phyloP scores from a whole-genome alignment of 2,113 vertebrate genomes.

The Myocastor coypus region DNA sequence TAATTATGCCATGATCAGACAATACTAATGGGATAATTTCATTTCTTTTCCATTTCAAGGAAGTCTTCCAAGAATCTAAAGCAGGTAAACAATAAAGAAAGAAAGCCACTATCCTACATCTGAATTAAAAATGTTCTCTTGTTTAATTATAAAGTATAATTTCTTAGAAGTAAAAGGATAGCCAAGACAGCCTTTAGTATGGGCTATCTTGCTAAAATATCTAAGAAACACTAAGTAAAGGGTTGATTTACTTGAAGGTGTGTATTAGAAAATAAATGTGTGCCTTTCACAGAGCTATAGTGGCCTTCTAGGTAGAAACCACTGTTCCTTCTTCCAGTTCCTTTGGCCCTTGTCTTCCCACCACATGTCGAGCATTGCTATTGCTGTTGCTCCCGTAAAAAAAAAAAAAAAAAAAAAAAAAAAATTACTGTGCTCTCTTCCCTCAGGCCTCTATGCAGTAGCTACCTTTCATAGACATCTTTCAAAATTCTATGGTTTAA shows the following conservation, averaged over 20 bases:
- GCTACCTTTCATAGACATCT: neutral
- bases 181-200: neutral
- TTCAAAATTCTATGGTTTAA: neutral
- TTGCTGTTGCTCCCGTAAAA: neutral
- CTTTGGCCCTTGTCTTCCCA: neutral
- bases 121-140: conserved; percentile 30
- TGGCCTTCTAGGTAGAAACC: neutral
- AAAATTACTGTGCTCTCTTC: neutral
- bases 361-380: neutral
- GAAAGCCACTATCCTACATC: neutral
- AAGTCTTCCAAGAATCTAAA: neutral
- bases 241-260: neutral
- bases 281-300: neutral
- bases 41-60: too few species aligned
- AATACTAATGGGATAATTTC: too few species aligned
- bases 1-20: too few species aligned
- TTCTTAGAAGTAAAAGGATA: neutral
- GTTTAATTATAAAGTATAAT: neutral
- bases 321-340: neutral
- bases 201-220: neutral
- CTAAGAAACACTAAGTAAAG: neutral
- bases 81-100: too few species aligned
- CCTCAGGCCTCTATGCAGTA: neutral
- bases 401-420: too few species aligned
- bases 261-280: neutral